phyloP scores from a whole-genome alignment of 2,888 invertebrate genomes.

The Dolichopus griseipennis region DNA sequence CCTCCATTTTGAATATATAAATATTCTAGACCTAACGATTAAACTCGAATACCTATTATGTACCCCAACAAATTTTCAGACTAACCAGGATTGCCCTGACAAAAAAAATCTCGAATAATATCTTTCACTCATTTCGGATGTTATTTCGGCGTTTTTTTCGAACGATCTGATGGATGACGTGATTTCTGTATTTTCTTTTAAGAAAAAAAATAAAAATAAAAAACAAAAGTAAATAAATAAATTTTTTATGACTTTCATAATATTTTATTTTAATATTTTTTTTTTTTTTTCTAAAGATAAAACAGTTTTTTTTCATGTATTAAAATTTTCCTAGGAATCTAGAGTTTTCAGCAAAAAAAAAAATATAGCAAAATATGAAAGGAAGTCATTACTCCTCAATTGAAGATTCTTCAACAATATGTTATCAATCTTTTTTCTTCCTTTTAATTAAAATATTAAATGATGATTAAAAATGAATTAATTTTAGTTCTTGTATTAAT shows the following conservation, averaged over 20 bases:
- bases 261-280: not conserved
- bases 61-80: no score
- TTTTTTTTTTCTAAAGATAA: not conserved
- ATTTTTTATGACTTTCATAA: not conserved
- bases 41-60: no score
- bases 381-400: not conserved
- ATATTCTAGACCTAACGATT: no score
- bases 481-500: not conserved
- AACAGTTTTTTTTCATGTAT: not conserved
- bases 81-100: no score
- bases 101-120: no score
- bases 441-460: slow-evolving; percentile 3
- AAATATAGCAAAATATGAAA: not conserved
- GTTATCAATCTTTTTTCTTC: not conserved
- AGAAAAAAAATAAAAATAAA: not conserved
- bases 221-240: not conserved
- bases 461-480: not conserved
- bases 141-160: no score
- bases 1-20: no score
- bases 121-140: no score
- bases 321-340: not conserved
- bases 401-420: not conserved
- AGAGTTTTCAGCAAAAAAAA: not conserved
- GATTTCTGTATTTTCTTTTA: not conserved
- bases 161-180: not conserved